Evolutionary conservation across 1,140 invertebrate genomes (phyloP).

Genomic region (Mizuhopecten yessoensis): DNA sequence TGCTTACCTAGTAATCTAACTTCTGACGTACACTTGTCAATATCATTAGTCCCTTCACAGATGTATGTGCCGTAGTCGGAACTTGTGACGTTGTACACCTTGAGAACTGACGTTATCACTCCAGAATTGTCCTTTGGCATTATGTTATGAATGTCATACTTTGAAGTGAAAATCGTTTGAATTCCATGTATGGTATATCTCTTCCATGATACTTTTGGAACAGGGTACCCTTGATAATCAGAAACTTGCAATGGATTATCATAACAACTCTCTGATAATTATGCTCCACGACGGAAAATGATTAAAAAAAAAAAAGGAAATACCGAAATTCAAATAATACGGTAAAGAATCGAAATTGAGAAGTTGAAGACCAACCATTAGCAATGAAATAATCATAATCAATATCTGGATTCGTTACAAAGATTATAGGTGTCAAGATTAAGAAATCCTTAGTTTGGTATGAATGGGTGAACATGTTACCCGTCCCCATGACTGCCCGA

Average conservation of each 20-base stretch:
- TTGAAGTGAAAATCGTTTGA: neutral
- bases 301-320: too few relatives aligned
- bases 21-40: neutral
- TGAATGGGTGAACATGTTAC: too few relatives aligned
- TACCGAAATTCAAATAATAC: too few relatives aligned
- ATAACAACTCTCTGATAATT: neutral
- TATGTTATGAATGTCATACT: neutral
- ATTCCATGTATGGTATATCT: constrained; percentile 5
- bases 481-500: too few relatives aligned
- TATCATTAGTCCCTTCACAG: neutral
- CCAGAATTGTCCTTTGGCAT: constrained; percentile 19
- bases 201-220: neutral
- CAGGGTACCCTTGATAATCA: neutral
- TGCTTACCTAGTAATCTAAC: neutral
- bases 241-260: neutral
- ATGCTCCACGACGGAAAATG: too few relatives aligned
- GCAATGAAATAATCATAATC: too few relatives aligned
- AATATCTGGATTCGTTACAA: too few relatives aligned
- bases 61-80: constrained; percentile 1
- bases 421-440: too few relatives aligned
- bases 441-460: too few relatives aligned
- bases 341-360: too few relatives aligned
- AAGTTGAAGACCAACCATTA: too few relatives aligned
- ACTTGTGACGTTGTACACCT: neutral
- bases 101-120: neutral